These are phyloP conservation scores for Parapristionchus giblindavisi DNA, from an alignment of 2,888 invertebrate genomes.

Conservation along the genomic window DNA sequence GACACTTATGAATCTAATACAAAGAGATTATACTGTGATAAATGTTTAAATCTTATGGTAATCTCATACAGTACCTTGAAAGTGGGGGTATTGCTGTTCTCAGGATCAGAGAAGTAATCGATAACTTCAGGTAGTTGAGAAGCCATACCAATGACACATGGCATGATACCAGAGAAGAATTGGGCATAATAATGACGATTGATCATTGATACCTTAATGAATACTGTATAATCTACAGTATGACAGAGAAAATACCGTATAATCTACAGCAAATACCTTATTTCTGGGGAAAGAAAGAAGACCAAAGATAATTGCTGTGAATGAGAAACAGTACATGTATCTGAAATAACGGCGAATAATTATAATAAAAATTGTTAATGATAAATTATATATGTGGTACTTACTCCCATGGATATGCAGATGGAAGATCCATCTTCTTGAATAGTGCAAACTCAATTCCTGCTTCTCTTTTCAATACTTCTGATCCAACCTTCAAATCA, in stretches of 20 bases:
- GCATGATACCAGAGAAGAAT: constrained; percentile 62
- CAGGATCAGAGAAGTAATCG: constrained; percentile 60
- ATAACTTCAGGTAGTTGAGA: constrained; percentile 64
- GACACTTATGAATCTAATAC: not conserved
- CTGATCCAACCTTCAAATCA: constrained; percentile 59
- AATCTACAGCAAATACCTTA: constrained; percentile 45
- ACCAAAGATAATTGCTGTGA: constrained; percentile 59
- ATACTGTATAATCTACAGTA: not conserved
- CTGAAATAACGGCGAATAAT: constrained; percentile 28
- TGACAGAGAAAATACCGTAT: not conserved
- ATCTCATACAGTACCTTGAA: constrained; percentile 52
- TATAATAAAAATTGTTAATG: not conserved
- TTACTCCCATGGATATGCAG: constrained; percentile 65
- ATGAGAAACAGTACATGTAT: constrained; percentile 62
- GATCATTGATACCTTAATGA: constrained; percentile 54
- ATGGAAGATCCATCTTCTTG: constrained; percentile 61
- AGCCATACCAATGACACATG: constrained; percentile 61
- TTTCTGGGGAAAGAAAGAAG: constrained; percentile 61
- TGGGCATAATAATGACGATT: constrained; percentile 63
- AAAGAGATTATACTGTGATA: not conserved
- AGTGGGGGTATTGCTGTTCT: constrained; percentile 63
- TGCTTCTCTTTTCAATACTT: constrained; percentile 52
- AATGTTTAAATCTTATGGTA: not conserved
- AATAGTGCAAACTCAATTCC: constrained; percentile 51
- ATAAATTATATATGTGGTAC: not conserved